Evolutionary conservation across 2,888 invertebrate genomes (phyloP), one percentile per base, ranked within the genome.

Genomic region (Mesodorylaimus sp.): DNA sequence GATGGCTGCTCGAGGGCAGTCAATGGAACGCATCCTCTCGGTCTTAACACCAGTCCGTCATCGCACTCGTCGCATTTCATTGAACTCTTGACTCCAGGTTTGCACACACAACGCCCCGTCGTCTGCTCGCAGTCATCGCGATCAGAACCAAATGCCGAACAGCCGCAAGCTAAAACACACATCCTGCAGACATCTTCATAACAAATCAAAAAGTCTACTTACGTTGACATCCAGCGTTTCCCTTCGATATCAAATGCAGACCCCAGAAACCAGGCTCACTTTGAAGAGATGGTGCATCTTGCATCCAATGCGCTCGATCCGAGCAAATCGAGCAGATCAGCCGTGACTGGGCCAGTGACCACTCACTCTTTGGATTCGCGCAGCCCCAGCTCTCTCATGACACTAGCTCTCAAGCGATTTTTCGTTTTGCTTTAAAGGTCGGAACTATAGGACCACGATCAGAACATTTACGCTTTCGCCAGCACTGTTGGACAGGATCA

Each of bases 221-320:
- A 68, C 69, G 68, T 52, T 61, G 65, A 55, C 74, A 74, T 7
- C 72, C 72, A 26, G 61, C 55, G 51, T 66, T 67, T 36, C 70
- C 70, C 32, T 67, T 63, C 2, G 63, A 64, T 25, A 72, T 71
- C 47, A 65, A 61, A 48, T 69, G 81, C 53, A 89, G 72, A 1
- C 87, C 87, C 86, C 86, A 88, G 70, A 80, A 87, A 0, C 84
- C 85, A 0, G 85, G 81, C 68, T n/a, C n/a, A n/a, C n/a, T n/a
- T n/a, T n/a, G n/a, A n/a, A n/a, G n/a, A n/a, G n/a, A n/a, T n/a
- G n/a, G n/a, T n/a, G n/a, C n/a, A n/a, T n/a, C n/a, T n/a, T n/a
- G n/a, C n/a, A n/a, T n/a, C n/a, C n/a, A n/a, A n/a, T n/a, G n/a
- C n/a, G n/a, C n/a, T n/a, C n/a, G n/a, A n/a, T n/a, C n/a, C n/a